These are phyloP conservation scores for Diuraphis noxia DNA, from an alignment of 1,140 invertebrate species.

Conservation along the genomic window DNA sequence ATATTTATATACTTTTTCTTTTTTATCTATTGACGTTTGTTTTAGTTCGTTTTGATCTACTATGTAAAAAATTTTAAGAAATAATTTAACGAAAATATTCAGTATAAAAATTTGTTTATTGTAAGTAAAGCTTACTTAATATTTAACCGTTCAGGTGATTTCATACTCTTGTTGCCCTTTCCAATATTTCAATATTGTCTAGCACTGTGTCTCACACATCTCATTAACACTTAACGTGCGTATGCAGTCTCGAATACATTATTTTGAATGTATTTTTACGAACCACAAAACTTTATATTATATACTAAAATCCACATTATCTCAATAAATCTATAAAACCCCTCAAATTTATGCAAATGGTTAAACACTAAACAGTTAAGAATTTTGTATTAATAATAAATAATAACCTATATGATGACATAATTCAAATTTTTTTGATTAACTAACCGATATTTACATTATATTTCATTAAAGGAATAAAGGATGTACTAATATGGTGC, in stretches of 20 bases:
- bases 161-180: no score
- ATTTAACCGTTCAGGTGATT: background rate
- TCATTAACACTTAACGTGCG: background rate
- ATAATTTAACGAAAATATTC: no score
- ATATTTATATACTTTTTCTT: no score
- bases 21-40: no score
- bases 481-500: no score
- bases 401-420: background rate
- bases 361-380: no score
- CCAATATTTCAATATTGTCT: no score
- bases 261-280: background rate
- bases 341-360: background rate
- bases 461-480: background rate
- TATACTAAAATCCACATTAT: background rate
- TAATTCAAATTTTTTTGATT: background rate
- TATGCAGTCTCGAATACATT: background rate
- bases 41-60: no score
- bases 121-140: no score
- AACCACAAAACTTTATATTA: background rate
- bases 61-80: no score
- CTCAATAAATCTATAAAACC: background rate
- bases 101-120: no score
- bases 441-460: background rate
- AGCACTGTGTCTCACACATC: background rate
- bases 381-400: background rate